phyloP scores from a whole-genome alignment of 2,888 invertebrate species.

The Oeneis ivallda region DNA sequence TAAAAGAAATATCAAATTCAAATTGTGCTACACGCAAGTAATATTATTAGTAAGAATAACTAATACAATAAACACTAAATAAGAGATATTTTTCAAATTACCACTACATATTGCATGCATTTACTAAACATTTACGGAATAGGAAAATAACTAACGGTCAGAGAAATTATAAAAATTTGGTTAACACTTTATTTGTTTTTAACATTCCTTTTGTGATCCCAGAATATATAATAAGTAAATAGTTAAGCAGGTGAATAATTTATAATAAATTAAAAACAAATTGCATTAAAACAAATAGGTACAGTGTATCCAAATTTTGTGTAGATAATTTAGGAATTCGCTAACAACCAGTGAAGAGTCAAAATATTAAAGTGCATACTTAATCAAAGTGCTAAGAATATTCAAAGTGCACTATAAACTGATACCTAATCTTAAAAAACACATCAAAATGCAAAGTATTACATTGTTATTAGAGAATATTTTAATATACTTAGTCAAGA shows the following conservation, averaged over 20 bases:
- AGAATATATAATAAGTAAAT: too few species aligned
- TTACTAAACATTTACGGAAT: background rate
- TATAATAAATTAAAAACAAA: background rate
- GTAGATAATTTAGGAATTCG: constrained; percentile 27
- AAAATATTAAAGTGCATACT: background rate
- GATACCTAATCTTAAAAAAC: background rate
- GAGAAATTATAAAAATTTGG: background rate
- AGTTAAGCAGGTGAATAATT: too few species aligned
- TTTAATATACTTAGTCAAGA: too few species aligned
- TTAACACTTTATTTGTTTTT: constrained; percentile 1
- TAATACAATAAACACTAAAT: background rate
- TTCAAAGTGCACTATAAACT: background rate
- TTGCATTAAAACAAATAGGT: constrained; percentile 29
- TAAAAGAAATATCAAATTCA: background rate
- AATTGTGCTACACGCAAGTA: background rate
- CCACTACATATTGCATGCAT: background rate
- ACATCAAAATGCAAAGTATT: constrained; percentile 2
- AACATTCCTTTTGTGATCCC: too few species aligned
- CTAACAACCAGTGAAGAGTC: constrained; percentile 26
- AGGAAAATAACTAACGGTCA: background rate
- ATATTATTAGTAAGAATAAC: background rate
- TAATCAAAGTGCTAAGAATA: background rate
- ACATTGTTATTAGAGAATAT: constrained; percentile 2
- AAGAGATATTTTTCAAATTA: background rate
- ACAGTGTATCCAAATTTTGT: constrained; percentile 33